These are phyloP conservation scores for Dipodomys merriami DNA, from an alignment of 2,113 vertebrate genomes.

Conservation along the genomic window DNA sequence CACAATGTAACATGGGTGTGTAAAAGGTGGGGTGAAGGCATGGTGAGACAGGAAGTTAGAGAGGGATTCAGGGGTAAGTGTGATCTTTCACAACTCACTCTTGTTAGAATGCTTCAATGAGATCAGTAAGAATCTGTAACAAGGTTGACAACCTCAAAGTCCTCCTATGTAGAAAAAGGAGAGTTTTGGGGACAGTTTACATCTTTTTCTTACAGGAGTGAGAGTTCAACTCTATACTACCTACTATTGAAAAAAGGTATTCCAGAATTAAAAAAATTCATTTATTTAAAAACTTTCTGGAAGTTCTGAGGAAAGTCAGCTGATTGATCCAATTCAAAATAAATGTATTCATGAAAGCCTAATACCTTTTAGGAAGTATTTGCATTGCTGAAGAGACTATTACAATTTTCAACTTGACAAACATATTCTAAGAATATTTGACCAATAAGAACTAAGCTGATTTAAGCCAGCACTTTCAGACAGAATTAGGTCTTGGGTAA, in stretches of 20 bases:
- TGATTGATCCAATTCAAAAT: neutral
- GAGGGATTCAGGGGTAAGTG: neutral
- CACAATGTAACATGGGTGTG: no score
- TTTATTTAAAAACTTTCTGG: neutral
- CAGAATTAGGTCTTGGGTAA: neutral
- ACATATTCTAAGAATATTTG: neutral
- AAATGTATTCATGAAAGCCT: neutral
- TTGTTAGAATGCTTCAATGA: neutral
- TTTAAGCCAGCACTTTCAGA: neutral
- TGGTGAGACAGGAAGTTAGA: neutral
- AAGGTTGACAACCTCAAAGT: neutral
- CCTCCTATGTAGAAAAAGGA: neutral
- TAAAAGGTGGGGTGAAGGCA: no score
- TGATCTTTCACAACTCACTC: neutral
- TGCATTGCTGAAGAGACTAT: neutral
- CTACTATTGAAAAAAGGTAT: neutral
- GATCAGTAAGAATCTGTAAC: neutral
- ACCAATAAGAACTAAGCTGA: conserved; percentile 1
- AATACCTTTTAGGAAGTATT: neutral
- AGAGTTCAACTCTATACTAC: neutral
- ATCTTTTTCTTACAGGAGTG: neutral
- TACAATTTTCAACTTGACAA: conserved; percentile 31
- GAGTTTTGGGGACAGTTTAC: neutral
- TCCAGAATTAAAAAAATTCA: neutral
- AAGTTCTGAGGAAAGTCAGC: neutral